phyloP scores from a whole-genome alignment of 2,888 invertebrate species.

The Margaritifera margaritifera region DNA sequence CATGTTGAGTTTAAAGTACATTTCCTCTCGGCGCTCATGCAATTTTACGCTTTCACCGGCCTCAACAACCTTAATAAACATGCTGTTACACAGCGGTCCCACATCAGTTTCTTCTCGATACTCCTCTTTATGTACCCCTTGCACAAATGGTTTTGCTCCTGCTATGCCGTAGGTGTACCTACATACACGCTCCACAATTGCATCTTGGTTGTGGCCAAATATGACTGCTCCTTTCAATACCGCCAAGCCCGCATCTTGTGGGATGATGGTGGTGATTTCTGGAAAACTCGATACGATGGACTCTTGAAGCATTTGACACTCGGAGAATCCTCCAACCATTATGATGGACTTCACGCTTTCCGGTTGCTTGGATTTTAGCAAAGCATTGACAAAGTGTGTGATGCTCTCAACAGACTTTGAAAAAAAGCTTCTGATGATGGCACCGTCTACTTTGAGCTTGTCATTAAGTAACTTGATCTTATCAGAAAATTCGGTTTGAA shows the following conservation, averaged over 20 bases:
- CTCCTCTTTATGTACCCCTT: conserved; percentile 10
- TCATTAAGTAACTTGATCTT: not conserved
- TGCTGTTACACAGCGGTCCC: conserved; percentile 15
- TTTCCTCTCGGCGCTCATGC: too few relatives aligned
- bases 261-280: conserved; percentile 7
- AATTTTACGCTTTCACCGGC: conserved; percentile 7
- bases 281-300: too few relatives aligned
- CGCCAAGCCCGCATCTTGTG: conserved; percentile 22
- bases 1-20: not conserved
- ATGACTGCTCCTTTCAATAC: conserved; percentile 35
- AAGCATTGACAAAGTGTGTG: not conserved
- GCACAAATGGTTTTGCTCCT: conserved; percentile 20
- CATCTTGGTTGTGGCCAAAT: conserved; percentile 27
- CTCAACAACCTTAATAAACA: conserved; percentile 30
- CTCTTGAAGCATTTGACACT: not conserved
- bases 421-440: not conserved
- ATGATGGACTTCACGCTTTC: not conserved
- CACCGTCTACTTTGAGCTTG: not conserved
- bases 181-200: conserved; percentile 26
- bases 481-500: not conserved
- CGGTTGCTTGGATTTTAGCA: not conserved
- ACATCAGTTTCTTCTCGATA: conserved; percentile 10
- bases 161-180: conserved; percentile 34
- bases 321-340: conserved; percentile 2
- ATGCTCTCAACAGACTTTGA: not conserved